Base-by-base conservation (phyloP, 1,140 invertebrate species). In the Andricus grossulariae region DNA sequence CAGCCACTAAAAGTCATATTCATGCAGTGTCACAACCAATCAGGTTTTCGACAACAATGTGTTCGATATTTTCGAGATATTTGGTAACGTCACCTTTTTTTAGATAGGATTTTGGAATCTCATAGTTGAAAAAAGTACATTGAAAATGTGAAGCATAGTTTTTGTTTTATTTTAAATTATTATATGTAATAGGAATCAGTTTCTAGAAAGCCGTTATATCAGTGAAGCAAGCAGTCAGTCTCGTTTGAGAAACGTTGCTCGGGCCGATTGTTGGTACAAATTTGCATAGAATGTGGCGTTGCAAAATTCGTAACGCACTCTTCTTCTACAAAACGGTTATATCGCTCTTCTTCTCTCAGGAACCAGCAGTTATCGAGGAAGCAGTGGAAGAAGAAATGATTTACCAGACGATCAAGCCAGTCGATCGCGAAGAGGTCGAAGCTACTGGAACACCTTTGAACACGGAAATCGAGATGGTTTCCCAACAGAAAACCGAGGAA, bases 251-350 rank as follows among this genome's bases (percentile, higher is more conserved):
- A 87, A 85, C 82, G 60, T 78, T 80, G 77, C 50, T 72, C 54
- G 12, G 11, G 50, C 49, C 66, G 71, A 73, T 71, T 74, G 71
- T 76, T 52, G 52, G n/a, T 70, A 74, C 72, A 76, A 70, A 90
- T 90, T 88, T 89, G 83, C 87, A 89, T 91, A 90, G 89, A 91
- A 91, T 90, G 89, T 87, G 78, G 87, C 88, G 85, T 89, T 88
- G 88, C 88, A 82, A 91, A 87, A 90, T 87, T 86, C 77, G 83
- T 83, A 71, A 81, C 81, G 80, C 80, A 78, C 83, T 80, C 80
- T 82, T 50, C 79, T 74, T 77, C 25, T 13, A 81, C 80, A 81
- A 84, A 66, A 84, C 75, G 80, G 60, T 82, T 82, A 82, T 80
- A 76, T 79, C 74, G 80, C 82, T 74, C 78, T 80, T 50, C 72